Conservation (phyloP, 2,888 invertebrate species). For the Nephrocerus scutellatus region DNA sequence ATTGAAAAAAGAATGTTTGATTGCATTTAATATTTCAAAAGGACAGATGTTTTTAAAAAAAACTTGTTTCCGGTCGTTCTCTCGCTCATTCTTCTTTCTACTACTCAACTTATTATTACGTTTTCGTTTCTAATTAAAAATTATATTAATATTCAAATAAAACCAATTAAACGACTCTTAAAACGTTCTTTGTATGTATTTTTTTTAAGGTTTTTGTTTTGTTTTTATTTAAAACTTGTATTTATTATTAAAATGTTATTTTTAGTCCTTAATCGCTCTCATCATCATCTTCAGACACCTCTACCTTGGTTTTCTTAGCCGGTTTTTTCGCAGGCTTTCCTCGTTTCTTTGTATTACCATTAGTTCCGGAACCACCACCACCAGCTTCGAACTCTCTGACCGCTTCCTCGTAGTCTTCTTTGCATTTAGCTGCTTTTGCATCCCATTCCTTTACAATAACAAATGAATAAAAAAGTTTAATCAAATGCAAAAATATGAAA, state of each 20-base stretch:
- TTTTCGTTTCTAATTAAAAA: no score
- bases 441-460: constrained; percentile 71
- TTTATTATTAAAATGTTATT: constrained; percentile 16
- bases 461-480: constrained; percentile 1
- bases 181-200: constrained; percentile 20
- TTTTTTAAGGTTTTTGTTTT: constrained; percentile 18
- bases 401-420: constrained; percentile 80
- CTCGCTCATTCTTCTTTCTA: no score
- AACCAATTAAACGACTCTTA: constrained; percentile 24
- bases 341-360: constrained; percentile 52
- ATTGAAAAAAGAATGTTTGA: no score
- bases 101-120: constrained; percentile 9
- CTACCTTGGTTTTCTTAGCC: constrained; percentile 51
- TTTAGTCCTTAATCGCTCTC: constrained; percentile 51
- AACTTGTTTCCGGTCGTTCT: no score
- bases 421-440: constrained; percentile 76
- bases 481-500: not conserved
- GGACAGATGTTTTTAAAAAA: no score
- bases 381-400: constrained; percentile 84
- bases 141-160: constrained; percentile 22
- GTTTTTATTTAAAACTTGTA: constrained; percentile 18
- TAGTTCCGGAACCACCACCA: constrained; percentile 54
- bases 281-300: constrained; percentile 55
- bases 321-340: constrained; percentile 47
- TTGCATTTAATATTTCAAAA: no score